Evolutionary conservation across 2,888 invertebrate species (phyloP).

Genomic region (Dorcus parallelipipedus): DNA sequence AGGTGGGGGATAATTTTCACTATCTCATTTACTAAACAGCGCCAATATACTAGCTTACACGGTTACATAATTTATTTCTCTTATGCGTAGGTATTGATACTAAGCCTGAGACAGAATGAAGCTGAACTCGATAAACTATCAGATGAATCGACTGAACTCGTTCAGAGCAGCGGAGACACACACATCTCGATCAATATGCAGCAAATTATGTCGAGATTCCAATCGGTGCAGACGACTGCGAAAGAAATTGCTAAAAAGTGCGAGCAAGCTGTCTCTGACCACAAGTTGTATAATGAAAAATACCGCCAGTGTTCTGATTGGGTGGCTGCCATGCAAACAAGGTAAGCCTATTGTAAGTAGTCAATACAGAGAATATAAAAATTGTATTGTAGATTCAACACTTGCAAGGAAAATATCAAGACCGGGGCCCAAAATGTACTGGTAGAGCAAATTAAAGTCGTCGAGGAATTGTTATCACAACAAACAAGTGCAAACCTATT

Average conservation of each 20-base stretch:
- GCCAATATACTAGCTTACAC: not conserved
- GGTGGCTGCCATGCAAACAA: constrained; percentile 71
- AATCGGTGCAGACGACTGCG: constrained; percentile 83
- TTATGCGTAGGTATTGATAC: constrained; percentile 63
- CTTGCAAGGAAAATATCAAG: constrained; percentile 61
- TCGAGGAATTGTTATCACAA: constrained; percentile 72
- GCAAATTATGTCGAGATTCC: constrained; percentile 85
- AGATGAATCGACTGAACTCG: constrained; percentile 80
- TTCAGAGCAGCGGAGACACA: constrained; percentile 81
- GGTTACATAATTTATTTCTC: constrained; percentile 1
- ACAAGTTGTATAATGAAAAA: constrained; percentile 75
- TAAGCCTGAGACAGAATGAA: constrained; percentile 78
- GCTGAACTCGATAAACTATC: constrained; percentile 82
- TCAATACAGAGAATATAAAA: not conserved
- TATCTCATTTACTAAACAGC: constrained; percentile 8
- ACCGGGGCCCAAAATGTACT: constrained; percentile 67
- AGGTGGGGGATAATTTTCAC: constrained; percentile 17
- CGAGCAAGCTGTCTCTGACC: constrained; percentile 82
- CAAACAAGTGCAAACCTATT: constrained; percentile 71
- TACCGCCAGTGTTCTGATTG: constrained; percentile 81
- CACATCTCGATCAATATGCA: constrained; percentile 85
- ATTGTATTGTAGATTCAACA: constrained; percentile 56
- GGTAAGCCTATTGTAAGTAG: constrained; percentile 48
- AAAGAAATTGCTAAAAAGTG: constrained; percentile 90
- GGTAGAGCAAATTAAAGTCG: constrained; percentile 63